Evolutionary conservation across 2,888 invertebrate species (phyloP).

Genomic region (Tetramorium bicarinatum): DNA sequence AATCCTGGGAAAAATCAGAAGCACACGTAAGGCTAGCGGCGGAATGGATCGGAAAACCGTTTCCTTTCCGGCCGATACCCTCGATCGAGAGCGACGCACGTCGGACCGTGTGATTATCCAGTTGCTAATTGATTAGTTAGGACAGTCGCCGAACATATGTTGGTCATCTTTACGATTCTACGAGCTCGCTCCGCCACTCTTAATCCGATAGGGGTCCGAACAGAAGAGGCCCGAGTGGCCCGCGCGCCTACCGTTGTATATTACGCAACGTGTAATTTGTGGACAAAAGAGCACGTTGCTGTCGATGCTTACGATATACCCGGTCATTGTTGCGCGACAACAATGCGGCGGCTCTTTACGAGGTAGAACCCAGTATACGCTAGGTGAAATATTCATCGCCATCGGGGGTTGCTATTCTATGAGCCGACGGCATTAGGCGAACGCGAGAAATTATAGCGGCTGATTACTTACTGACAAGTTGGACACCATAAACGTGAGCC

Average conservation of each 20-base stretch:
- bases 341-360: conserved; percentile 51
- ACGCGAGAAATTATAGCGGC: conserved; percentile 49
- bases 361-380: conserved; percentile 22
- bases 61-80: conserved; percentile 49
- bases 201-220: conserved; percentile 68
- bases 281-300: conserved; percentile 70
- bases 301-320: conserved; percentile 49
- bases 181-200: conserved; percentile 64
- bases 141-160: conserved; percentile 77
- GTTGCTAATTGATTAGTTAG: conserved; percentile 59
- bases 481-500: conserved; percentile 31
- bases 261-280: conserved; percentile 77
- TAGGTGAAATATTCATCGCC: conserved; percentile 59
- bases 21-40: conserved; percentile 23
- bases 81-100: conserved; percentile 44
- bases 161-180: conserved; percentile 80
- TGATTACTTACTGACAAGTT: conserved; percentile 45
- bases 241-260: conserved; percentile 58
- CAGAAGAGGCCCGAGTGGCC: conserved; percentile 46
- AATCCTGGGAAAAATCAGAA: conserved; percentile 38
- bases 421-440: conserved; percentile 46
- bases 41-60: conserved; percentile 16
- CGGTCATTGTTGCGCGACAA: conserved; percentile 56
- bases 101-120: conserved; percentile 53
- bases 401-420: conserved; percentile 29